phyloP scores from a whole-genome alignment of 2,888 invertebrate genomes.

The Dugesia japonica region DNA sequence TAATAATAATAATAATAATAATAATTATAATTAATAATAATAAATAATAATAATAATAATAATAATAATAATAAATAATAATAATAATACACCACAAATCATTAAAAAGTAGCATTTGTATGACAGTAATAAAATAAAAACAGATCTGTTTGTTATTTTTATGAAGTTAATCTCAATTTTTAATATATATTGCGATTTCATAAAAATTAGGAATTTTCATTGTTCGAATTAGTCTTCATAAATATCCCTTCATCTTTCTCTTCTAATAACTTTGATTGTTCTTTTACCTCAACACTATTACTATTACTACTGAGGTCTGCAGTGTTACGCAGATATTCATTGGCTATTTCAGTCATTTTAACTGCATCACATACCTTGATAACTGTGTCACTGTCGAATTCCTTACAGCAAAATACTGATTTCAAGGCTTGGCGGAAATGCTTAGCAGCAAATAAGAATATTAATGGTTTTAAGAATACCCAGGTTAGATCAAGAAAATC shows the following conservation, averaged over 20 bases:
- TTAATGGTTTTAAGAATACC: not conserved
- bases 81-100: too few relatives aligned
- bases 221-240: not conserved
- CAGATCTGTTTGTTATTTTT: too few relatives aligned
- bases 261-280: not conserved
- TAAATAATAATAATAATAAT: too few relatives aligned
- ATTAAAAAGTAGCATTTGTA: too few relatives aligned
- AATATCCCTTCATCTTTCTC: not conserved
- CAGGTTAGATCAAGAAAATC: constrained; percentile 5
- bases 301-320: not conserved
- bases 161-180: too few relatives aligned
- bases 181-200: too few relatives aligned
- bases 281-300: not conserved
- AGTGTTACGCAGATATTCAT: not conserved
- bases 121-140: too few relatives aligned
- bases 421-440: not conserved
- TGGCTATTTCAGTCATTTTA: not conserved
- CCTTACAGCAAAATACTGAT: not conserved
- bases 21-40: too few relatives aligned
- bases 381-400: not conserved
- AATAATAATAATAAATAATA: too few relatives aligned
- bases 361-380: not conserved
- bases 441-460: not conserved
- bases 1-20: too few relatives aligned
- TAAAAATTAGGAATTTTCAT: too few relatives aligned